phyloP scores from a whole-genome alignment of 2,888 invertebrate genomes.

The Tethea ocularis region DNA sequence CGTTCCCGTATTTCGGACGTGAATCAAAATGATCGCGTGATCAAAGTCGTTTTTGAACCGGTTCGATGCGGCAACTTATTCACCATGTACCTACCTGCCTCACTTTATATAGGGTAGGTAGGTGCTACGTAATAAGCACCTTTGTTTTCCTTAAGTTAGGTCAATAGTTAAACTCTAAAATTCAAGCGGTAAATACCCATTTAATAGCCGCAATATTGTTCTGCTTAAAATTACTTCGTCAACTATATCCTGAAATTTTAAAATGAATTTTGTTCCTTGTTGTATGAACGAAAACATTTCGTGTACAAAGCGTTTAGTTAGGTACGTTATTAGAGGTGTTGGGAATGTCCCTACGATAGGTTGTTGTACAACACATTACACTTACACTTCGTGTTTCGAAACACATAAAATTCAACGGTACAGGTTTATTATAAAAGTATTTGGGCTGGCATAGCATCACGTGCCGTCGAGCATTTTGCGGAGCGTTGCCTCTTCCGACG shows the following conservation, averaged over 20 bases:
- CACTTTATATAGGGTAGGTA: slow-evolving; percentile 29
- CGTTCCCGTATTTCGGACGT: slow-evolving; percentile 44
- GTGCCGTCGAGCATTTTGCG: slow-evolving; percentile 32
- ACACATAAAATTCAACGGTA: slow-evolving; percentile 23
- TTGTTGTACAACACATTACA: neutral
- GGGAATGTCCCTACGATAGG: neutral
- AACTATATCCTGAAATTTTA: no score
- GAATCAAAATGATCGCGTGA: slow-evolving; percentile 66
- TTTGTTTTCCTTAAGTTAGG: slow-evolving; percentile 42
- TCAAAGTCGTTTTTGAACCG: slow-evolving; percentile 58
- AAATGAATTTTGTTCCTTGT: no score
- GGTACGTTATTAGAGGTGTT: neutral
- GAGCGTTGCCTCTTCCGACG: slow-evolving; percentile 31
- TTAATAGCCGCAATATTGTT: neutral
- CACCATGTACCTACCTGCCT: slow-evolving; percentile 38
- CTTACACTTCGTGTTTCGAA: slow-evolving; percentile 13
- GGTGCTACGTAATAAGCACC: slow-evolving; percentile 49
- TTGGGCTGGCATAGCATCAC: slow-evolving; percentile 29
- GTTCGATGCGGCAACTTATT: slow-evolving; percentile 49
- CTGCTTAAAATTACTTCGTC: neutral
- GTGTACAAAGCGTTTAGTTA: neutral
- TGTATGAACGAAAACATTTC: neutral
- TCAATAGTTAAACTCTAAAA: slow-evolving; percentile 41
- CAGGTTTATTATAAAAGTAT: slow-evolving; percentile 31
- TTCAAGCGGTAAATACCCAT: slow-evolving; percentile 23